Conservation (phyloP, 1,140 invertebrate species). For the Pseudomyrmex gracilis region DNA sequence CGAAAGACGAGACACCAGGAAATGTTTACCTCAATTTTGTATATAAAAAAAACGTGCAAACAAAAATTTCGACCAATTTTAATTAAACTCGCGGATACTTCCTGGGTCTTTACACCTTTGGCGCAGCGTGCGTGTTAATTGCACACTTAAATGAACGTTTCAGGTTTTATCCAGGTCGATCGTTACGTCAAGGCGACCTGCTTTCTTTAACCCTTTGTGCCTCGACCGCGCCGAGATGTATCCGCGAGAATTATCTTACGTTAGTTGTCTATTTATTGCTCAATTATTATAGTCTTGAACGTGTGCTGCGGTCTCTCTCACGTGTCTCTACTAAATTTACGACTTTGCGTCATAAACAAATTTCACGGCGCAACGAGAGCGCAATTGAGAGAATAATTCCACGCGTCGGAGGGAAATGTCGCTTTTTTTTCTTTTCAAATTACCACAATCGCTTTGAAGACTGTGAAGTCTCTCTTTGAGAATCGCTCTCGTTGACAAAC, state of each 20-base stretch:
- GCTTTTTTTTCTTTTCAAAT: not conserved
- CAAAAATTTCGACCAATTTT: not conserved
- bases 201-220: slow-evolving; percentile 36
- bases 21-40: not conserved
- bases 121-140: slow-evolving; percentile 12
- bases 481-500: not conserved
- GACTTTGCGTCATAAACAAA: not conserved
- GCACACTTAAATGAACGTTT: slow-evolving; percentile 6
- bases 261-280: too few species aligned
- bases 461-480: not conserved
- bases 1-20: not conserved
- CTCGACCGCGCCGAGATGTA: not conserved
- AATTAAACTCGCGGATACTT: slow-evolving; percentile 14
- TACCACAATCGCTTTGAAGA: not conserved
- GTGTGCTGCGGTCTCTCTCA: too few species aligned
- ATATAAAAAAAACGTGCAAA: slow-evolving; percentile 15
- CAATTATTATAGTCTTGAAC: too few species aligned
- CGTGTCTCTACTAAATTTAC: not conserved
- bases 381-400: not conserved
- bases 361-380: not conserved
- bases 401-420: too few species aligned
- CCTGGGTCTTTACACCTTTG: not conserved
- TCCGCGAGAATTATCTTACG: too few species aligned
- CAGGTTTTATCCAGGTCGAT: slow-evolving; percentile 47
- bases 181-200: slow-evolving; percentile 30